Evolutionary conservation across 2,888 invertebrate species (phyloP), one percentile per base, ranked within the genome.

Genomic region (Allolobophora icterica): DNA sequence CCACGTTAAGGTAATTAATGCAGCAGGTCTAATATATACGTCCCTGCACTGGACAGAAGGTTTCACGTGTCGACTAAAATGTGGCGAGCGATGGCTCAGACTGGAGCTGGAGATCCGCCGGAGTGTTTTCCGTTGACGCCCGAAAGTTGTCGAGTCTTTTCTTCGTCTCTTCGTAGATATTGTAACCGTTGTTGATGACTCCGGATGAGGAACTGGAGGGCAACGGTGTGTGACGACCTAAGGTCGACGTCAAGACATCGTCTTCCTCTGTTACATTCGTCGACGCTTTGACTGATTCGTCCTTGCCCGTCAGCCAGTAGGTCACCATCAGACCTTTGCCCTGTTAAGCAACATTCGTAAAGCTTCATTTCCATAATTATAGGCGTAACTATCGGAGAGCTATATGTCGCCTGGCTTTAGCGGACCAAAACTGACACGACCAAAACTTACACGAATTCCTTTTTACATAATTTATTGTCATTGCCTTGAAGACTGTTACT

Each of bases 261-360:
- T n/a, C 71, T 11, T 8, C 30, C n/a, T 0, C 71, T 8, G 30
- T n/a, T n/a, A 30, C 30, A 11, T 30, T 6, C 8, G 30, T 13
- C 71, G 71, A n/a, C 34, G 87, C 34, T 87, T 87, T 34, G 35
- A 35, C n/a, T 24, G 34, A 42, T 33, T 52, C 87, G 89, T 89
- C 84, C 42, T 90, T 90, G 24, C 92, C 92, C n/a, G 90, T n/a
- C 91, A 92, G 35, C 92, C 92, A 92, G 45, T 92, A 92, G 19
- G 92, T 92, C 33, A 84, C 89, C 92, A 91, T 90, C 33, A 52
- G 30, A 89, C 92, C 92, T 90, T 92, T 92, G 42, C 92, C 92
- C 92, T 92, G 89, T 71, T 0, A 71, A n/a, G 30, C 33, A 30
- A 21, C 89, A 89, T 90, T n/a, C 40, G 71, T 89, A 91, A 83